Evolutionary conservation across 2,888 invertebrate genomes (phyloP).

Genomic region (Chorisops tibialis): DNA sequence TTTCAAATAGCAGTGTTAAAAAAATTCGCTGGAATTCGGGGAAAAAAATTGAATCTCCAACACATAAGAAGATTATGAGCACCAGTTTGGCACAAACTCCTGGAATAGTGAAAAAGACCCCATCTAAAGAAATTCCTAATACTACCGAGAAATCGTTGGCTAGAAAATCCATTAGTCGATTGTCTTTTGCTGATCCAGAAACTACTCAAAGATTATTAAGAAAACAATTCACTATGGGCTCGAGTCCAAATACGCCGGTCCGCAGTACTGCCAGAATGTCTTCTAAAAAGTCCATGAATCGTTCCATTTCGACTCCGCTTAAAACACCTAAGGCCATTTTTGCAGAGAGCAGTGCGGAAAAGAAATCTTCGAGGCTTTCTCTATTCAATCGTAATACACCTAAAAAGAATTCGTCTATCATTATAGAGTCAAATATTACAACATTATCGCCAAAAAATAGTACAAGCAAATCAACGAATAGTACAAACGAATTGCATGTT

Average conservation of each 20-base stretch:
- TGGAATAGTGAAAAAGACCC: background rate
- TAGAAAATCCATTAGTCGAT: background rate
- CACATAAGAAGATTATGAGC: background rate
- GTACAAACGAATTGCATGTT: background rate
- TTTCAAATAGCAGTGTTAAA: background rate
- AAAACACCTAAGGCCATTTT: constrained; percentile 19
- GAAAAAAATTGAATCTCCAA: background rate
- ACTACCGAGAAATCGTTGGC: background rate
- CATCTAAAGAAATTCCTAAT: background rate
- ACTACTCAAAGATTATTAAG: background rate
- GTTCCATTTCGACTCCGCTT: background rate
- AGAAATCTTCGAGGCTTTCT: background rate
- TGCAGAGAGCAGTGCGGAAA: background rate
- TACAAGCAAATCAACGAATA: background rate
- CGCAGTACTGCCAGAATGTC: background rate
- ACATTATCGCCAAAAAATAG: background rate
- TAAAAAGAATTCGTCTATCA: background rate
- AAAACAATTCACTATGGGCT: background rate
- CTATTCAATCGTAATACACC: background rate
- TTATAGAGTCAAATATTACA: background rate
- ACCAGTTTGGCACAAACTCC: background rate
- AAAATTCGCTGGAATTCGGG: background rate
- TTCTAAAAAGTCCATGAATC: constrained; percentile 3
- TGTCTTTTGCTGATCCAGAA: background rate
- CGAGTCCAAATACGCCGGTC: background rate